Percentiles rank a stretch among this genome's conserved stretches.
These are phyloP conservation scores for Ellobius talpinus DNA, from an alignment of 2,113 vertebrate genomes.

Conservation along the genomic window DNA sequence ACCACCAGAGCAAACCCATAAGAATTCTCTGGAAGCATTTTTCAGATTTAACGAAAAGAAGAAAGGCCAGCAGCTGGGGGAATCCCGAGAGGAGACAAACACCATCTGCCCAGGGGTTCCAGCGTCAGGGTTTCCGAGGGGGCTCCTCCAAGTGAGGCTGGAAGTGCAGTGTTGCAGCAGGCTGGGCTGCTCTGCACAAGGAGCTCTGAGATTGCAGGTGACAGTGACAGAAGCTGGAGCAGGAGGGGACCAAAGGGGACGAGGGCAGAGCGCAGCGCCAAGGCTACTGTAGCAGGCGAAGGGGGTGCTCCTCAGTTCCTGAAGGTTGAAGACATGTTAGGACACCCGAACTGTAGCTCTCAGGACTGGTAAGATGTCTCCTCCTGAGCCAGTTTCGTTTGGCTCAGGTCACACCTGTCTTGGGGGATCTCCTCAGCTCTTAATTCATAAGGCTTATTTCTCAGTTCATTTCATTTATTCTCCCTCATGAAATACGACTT, in stretches of 20 bases:
- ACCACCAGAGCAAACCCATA: neutral
- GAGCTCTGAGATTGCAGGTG: neutral
- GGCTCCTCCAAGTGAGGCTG: neutral
- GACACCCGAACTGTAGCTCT: no score
- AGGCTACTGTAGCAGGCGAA: rapidly evolving
- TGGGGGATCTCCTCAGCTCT: neutral
- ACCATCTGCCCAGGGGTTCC: neutral
- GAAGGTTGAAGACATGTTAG: no score
- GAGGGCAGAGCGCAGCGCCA: neutral
- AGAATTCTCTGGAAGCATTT: neutral
- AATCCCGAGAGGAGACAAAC: no score
- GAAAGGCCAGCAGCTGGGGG: neutral
- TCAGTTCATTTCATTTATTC: neutral
- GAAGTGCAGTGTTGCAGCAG: no score
- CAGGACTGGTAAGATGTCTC: neutral
- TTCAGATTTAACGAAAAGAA: neutral
- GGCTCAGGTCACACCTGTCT: neutral
- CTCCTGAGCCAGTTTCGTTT: neutral
- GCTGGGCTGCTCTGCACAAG: neutral
- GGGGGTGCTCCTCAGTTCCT: rapidly evolving
- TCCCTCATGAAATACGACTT: neutral
- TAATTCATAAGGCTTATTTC: neutral
- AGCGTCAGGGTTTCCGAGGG: no score
- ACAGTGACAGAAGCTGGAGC: neutral
- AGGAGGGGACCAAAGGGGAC: neutral